Percentiles rank a stretch among this genome's conserved stretches.
phyloP scores from a whole-genome alignment of 2,797 vertebrate genomes.

The Typhlichthys subterraneus region DNA sequence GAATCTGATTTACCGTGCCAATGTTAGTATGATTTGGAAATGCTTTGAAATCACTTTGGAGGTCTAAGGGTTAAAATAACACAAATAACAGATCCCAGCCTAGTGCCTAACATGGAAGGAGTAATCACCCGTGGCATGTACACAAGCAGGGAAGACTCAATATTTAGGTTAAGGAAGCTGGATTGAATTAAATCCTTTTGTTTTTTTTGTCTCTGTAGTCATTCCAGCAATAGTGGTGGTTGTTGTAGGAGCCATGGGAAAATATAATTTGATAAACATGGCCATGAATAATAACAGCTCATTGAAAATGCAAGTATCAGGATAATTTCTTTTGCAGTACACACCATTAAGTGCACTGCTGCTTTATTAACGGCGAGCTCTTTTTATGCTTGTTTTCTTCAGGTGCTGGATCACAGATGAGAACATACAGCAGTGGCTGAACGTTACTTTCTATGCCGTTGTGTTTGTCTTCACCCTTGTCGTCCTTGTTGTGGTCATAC shows the following conservation, averaged over 20 bases:
- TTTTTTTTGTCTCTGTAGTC: conserved; percentile 29
- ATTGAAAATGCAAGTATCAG: conserved; percentile 51
- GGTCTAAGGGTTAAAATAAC: too few species aligned
- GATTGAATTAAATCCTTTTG: background rate
- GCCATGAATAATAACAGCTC: conserved; percentile 13
- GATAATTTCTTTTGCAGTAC: background rate
- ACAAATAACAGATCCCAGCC: too few species aligned
- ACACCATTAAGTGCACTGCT: background rate
- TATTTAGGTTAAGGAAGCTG: too few species aligned
- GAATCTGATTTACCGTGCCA: too few species aligned
- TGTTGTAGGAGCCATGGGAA: conserved; percentile 17
- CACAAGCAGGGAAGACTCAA: too few species aligned
- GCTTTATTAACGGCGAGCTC: background rate
- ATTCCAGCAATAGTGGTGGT: conserved; percentile 42
- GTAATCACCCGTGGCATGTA: too few species aligned
- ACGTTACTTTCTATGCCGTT: conserved; percentile 52
- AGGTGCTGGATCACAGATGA: conserved; percentile 67
- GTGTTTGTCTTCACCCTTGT: conserved; percentile 57
- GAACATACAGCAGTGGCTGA: conserved; percentile 48
- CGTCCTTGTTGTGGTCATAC: conserved; percentile 35
- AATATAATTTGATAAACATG: conserved; percentile 36
- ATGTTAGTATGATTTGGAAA: too few species aligned
- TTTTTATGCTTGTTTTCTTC: background rate
- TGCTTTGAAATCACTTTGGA: too few species aligned
- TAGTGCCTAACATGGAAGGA: too few species aligned